A percentile compares a stretch with the other conserved stretches of the same genome.
phyloP scores from a whole-genome alignment of 92 coral and sea anemone genomes.

The Bergia sp. region DNA sequence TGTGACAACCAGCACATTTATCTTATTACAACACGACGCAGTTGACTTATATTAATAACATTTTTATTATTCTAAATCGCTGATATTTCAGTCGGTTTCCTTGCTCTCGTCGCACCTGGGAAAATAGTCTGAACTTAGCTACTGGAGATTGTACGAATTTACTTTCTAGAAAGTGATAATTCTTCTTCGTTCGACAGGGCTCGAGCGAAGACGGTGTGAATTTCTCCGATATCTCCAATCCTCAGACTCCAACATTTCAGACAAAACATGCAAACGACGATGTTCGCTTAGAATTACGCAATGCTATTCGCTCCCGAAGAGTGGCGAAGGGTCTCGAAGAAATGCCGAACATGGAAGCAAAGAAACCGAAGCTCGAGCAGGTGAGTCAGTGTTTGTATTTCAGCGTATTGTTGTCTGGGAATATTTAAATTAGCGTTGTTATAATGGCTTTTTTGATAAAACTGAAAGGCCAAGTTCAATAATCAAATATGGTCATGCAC shows the following conservation, averaged over 20 bases:
- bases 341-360: slow-evolving; percentile 81
- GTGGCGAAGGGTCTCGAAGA: slow-evolving; percentile 94
- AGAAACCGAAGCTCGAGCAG: slow-evolving; percentile 80
- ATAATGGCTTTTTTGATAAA: neutral
- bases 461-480: neutral
- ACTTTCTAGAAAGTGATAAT: neutral
- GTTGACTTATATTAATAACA: neutral
- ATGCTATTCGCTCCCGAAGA: slow-evolving; percentile 84
- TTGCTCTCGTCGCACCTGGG: neutral
- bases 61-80: neutral
- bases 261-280: slow-evolving; percentile 76
- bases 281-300: slow-evolving; percentile 84
- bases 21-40: neutral
- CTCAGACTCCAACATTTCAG: slow-evolving; percentile 57
- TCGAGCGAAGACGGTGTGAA: slow-evolving; percentile 81
- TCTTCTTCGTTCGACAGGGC: slow-evolving; percentile 48
- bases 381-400: slow-evolving; percentile 40
- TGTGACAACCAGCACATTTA: slow-evolving; percentile 1
- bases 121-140: neutral
- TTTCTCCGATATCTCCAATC: slow-evolving; percentile 67
- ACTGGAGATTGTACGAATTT: slow-evolving; percentile 8
- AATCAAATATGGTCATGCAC: neutral
- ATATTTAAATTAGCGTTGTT: too few species aligned
- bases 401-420: neutral
- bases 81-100: neutral